phyloP scores from a whole-genome alignment of 2,888 invertebrate genomes.

The Pecten maximus region DNA sequence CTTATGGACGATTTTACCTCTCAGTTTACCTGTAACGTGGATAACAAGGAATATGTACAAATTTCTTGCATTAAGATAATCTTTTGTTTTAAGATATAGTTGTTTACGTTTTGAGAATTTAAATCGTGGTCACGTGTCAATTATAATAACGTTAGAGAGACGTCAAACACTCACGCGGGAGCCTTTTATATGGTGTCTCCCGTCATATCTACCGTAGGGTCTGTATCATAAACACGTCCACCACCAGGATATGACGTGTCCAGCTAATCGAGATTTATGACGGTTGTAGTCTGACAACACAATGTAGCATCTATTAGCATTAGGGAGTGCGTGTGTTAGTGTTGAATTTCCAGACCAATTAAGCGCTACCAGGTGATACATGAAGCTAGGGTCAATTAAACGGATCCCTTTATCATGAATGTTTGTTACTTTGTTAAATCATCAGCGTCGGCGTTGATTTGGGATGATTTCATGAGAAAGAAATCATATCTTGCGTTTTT shows the following conservation, averaged over 20 bases:
- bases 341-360: neutral
- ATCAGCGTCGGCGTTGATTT: neutral
- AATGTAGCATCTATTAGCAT: neutral
- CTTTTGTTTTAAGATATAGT: too few species aligned
- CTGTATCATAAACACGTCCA: neutral
- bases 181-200: neutral
- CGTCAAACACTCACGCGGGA: neutral
- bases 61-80: too few species aligned
- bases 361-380: neutral
- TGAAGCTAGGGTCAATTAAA: neutral
- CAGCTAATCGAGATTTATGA: constrained; percentile 19
- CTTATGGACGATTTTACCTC: too few species aligned
- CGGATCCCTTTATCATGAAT: neutral
- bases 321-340: constrained; percentile 21
- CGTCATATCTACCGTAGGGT: neutral
- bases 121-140: too few species aligned
- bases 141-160: too few species aligned
- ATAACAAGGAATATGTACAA: too few species aligned
- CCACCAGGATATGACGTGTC: neutral
- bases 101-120: too few species aligned
- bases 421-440: neutral
- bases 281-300: neutral
- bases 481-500: neutral
- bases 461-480: neutral
- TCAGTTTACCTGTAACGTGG: too few species aligned